Evolutionary conservation across 2,113 vertebrate genomes (phyloP).

Genomic region (Phylloscopus trochiloides): DNA sequence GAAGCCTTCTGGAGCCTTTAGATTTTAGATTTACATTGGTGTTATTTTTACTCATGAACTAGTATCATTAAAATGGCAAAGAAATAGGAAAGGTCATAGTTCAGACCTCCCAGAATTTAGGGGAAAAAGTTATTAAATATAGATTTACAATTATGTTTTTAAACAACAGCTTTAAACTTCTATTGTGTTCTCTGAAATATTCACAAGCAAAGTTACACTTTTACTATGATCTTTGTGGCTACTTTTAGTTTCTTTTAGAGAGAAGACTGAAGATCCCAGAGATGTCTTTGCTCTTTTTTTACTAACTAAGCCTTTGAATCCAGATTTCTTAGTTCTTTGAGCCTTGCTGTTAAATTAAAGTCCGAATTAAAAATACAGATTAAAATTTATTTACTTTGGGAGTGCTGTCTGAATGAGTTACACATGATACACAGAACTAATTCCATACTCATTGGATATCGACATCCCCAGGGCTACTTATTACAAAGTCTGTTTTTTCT

Average conservation of each 20-base stretch:
- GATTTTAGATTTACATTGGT: neutral
- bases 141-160: neutral
- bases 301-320: neutral
- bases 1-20: neutral
- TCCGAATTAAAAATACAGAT: conserved; percentile 34
- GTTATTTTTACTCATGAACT: neutral
- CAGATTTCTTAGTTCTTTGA: neutral
- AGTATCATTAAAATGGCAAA: neutral
- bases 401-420: neutral
- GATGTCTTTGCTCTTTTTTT: neutral
- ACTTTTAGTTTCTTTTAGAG: neutral
- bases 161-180: neutral
- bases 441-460: neutral
- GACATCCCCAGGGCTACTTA: neutral
- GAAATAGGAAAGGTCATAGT: neutral
- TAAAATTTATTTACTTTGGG: conserved; percentile 48
- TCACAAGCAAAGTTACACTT: neutral
- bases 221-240: neutral
- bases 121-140: neutral
- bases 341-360: neutral
- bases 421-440: neutral
- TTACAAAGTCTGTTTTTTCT: neutral
- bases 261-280: neutral
- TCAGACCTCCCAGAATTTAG: neutral
- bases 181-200: neutral